A percentile compares a stretch with the other conserved stretches of the same genome.
phyloP scores from a whole-genome alignment of 2,888 invertebrate species.

The Patella depressa region DNA sequence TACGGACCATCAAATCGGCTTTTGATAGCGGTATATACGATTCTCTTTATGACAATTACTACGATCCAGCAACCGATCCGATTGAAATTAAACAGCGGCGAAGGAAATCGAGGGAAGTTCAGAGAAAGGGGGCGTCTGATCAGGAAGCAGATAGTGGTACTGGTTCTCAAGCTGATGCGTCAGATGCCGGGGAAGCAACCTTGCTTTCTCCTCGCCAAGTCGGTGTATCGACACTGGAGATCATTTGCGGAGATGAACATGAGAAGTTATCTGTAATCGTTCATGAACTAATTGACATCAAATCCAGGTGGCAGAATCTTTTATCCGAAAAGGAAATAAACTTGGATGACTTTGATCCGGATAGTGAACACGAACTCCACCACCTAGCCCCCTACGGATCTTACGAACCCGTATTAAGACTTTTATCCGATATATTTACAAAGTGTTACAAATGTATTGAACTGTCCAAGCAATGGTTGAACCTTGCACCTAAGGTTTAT shows the following conservation, averaged over 20 bases:
- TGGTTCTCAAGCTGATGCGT: constrained; percentile 35
- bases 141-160: constrained; percentile 42
- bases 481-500: constrained; percentile 47
- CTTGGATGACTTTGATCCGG: constrained; percentile 56
- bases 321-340: constrained; percentile 51
- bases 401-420: constrained; percentile 57
- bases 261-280: constrained; percentile 46
- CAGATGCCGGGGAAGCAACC: too few relatives aligned
- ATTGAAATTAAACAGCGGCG: constrained; percentile 25
- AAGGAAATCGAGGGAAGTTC: background rate
- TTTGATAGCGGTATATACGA: constrained; percentile 61
- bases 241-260: constrained; percentile 23
- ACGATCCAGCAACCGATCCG: constrained; percentile 50
- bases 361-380: constrained; percentile 59
- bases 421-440: constrained; percentile 64
- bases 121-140: background rate
- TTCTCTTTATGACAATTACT: constrained; percentile 55
- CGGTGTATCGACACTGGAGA: constrained; percentile 17
- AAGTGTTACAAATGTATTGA: constrained; percentile 64
- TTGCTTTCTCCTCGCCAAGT: background rate
- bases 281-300: constrained; percentile 48
- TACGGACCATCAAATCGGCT: constrained; percentile 56
- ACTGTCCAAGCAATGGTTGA: constrained; percentile 61
- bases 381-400: constrained; percentile 47
- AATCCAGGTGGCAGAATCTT: constrained; percentile 56